Conservation (phyloP, 2,888 invertebrate species). For the Blera fallax region DNA sequence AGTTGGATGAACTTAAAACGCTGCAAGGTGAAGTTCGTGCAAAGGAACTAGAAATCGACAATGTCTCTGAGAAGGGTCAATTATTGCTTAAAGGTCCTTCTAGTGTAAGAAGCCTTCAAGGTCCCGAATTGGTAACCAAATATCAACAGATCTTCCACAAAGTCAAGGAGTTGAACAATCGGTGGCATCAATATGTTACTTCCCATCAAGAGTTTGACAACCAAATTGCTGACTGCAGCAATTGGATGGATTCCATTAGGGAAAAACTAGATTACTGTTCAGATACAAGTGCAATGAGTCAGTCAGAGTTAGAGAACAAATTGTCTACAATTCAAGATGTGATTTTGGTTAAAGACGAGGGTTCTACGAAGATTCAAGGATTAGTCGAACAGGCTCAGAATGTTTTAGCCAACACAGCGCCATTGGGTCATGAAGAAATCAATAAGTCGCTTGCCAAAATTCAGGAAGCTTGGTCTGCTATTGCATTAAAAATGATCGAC, state of each 20-base stretch:
- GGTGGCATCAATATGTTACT: conserved; percentile 96
- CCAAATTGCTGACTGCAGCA: conserved; percentile 89
- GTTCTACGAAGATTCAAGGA: conserved; percentile 92
- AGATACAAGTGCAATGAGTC: conserved; percentile 90
- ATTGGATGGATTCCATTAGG: conserved; percentile 92
- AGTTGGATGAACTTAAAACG: conserved; percentile 89
- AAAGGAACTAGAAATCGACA: conserved; percentile 95
- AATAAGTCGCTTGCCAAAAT: conserved; percentile 91
- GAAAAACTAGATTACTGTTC: conserved; percentile 94
- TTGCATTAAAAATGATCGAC: conserved; percentile 94
- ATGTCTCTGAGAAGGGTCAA: conserved; percentile 95
- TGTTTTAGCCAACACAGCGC: conserved; percentile 94
- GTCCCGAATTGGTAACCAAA: conserved; percentile 94
- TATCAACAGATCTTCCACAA: conserved; percentile 95
- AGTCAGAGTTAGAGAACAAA: conserved; percentile 93
- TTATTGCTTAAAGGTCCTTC: conserved; percentile 89
- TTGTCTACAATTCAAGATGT: conserved; percentile 92
- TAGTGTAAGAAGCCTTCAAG: conserved; percentile 89
- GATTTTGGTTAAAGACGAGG: conserved; percentile 95
- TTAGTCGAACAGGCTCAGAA: conserved; percentile 95
- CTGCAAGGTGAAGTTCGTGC: conserved; percentile 94
- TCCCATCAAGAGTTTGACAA: conserved; percentile 94
- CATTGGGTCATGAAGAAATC: conserved; percentile 92
- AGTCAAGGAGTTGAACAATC: conserved; percentile 93
- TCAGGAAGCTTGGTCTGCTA: conserved; percentile 94